Evolutionary conservation across 2,797 vertebrate species (phyloP).

Genomic region (Coregonus sp.): DNA sequence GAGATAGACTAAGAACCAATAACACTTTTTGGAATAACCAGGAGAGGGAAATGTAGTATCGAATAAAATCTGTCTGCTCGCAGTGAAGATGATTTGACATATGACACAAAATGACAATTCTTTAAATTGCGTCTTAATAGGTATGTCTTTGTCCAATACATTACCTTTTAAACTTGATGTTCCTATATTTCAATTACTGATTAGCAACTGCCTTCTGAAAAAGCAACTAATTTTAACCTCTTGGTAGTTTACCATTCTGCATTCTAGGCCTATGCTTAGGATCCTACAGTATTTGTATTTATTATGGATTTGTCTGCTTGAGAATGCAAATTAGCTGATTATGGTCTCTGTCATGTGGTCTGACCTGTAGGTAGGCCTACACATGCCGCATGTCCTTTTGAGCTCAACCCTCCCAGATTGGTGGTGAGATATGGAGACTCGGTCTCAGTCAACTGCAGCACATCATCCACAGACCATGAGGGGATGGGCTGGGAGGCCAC

Average conservation of each 20-base stretch:
- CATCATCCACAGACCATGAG: accelerated
- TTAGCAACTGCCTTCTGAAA: no score
- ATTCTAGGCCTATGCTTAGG: not conserved
- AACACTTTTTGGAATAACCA: constrained; percentile 20
- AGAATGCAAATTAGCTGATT: not conserved
- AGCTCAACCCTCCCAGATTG: constrained; percentile 52
- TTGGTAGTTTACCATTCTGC: not conserved
- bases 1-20: not conserved
- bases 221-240: not conserved
- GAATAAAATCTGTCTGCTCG: not conserved
- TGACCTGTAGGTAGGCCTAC: constrained; percentile 38
- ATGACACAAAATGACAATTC: not conserved
- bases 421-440: constrained; percentile 59
- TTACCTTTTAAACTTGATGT: not conserved
- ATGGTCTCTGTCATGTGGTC: not conserved
- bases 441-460: constrained; percentile 59
- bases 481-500: constrained; percentile 62
- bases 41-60: constrained; percentile 19
- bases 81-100: not conserved
- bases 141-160: not conserved
- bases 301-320: not conserved
- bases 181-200: no score
- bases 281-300: no score
- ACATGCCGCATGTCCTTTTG: constrained; percentile 45
- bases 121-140: not conserved